Conservation (phyloP, 2,888 invertebrate genomes). For the Lasioglossum marginatum region DNA sequence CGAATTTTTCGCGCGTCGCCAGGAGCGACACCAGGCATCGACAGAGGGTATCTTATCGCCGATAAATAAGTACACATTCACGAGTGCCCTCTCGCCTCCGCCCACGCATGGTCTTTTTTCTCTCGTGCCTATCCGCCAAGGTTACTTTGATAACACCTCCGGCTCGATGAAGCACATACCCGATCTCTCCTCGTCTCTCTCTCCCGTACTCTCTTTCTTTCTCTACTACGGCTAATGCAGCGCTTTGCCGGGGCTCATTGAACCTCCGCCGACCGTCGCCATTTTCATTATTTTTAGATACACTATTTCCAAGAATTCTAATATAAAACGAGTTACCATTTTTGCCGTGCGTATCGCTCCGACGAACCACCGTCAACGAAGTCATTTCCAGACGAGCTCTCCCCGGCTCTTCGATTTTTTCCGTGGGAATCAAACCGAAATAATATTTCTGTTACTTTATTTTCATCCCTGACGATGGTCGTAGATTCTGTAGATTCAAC, state of each 20-base stretch:
- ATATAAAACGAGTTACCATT: constrained; percentile 1
- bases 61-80: constrained; percentile 74
- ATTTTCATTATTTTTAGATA: constrained; percentile 12
- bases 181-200: constrained; percentile 14
- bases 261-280: not conserved
- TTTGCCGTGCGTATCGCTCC: not conserved
- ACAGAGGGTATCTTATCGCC: constrained; percentile 72
- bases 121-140: constrained; percentile 55
- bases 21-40: constrained; percentile 31
- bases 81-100: constrained; percentile 62
- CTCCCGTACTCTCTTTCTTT: not conserved
- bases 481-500: too few species aligned
- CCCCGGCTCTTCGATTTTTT: not conserved
- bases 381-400: not conserved
- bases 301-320: not conserved
- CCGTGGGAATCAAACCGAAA: not conserved
- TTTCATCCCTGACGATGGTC: not conserved
- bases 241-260: not conserved
- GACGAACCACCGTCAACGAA: not conserved
- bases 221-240: not conserved
- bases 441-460: not conserved
- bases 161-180: constrained; percentile 28
- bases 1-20: not conserved
- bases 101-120: constrained; percentile 59
- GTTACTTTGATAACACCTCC: constrained; percentile 70